These are phyloP conservation scores for Octomys mimax DNA, from an alignment of 2,797 vertebrate species.

Conservation along the genomic window DNA sequence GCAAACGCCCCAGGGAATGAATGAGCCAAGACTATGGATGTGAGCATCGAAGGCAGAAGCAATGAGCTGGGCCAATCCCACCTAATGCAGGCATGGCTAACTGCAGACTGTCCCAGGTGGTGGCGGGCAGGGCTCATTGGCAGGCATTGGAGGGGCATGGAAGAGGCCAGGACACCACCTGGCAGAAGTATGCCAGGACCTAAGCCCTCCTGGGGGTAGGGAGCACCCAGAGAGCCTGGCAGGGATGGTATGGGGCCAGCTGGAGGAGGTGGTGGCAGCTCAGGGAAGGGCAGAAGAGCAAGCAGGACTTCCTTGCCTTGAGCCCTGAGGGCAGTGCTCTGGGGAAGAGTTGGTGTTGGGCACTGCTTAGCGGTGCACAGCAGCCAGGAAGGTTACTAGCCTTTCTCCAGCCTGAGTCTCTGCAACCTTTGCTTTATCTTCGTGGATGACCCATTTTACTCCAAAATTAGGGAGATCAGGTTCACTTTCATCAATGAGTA, in stretches of 20 bases:
- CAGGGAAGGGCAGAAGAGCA: not conserved
- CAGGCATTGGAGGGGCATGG: not conserved
- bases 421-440: conserved; percentile 16
- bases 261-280: not conserved
- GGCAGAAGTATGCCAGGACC: not conserved
- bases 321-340: not conserved
- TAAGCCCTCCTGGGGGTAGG: not conserved
- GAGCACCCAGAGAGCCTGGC: not conserved
- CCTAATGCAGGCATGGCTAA: not conserved
- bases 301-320: not conserved
- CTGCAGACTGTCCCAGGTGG: not conserved
- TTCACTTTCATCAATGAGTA: not conserved
- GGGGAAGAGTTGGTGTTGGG: not conserved
- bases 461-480: not conserved
- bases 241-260: not conserved
- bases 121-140: not conserved
- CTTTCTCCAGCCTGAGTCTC: not conserved
- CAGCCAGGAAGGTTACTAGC: not conserved
- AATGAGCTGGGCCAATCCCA: not conserved
- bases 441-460: conserved; percentile 24
- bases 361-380: not conserved
- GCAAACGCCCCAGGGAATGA: not conserved
- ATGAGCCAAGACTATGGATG: not conserved
- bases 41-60: not conserved
- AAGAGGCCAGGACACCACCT: not conserved